A percentile compares a stretch with the other conserved stretches of the same genome.
These are phyloP conservation scores for Actinia tenebrosa DNA, from an alignment of 64 coral and sea anemone genomes.

Conservation along the genomic window DNA sequence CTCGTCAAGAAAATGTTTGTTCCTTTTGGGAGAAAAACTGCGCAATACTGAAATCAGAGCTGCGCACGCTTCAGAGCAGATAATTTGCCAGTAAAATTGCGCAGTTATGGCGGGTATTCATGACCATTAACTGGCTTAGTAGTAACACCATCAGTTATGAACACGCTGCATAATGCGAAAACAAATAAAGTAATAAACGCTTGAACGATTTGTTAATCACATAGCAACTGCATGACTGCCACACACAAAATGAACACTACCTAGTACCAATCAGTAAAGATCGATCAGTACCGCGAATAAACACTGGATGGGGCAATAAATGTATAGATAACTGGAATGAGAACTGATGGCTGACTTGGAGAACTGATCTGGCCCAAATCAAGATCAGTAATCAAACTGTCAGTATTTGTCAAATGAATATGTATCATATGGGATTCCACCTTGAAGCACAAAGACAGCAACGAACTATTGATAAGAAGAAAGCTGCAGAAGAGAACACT, in stretches of 20 bases:
- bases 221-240: neutral
- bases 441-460: conserved; percentile 41
- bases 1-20: neutral
- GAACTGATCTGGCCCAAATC: too few relatives aligned
- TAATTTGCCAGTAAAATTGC: too few relatives aligned
- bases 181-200: neutral
- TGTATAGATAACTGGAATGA: too few relatives aligned
- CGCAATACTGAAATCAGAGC: neutral
- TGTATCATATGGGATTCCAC: conserved; percentile 44
- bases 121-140: neutral
- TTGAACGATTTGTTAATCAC: neutral
- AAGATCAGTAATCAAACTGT: neutral
- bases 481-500: conserved; percentile 16
- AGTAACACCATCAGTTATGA: neutral
- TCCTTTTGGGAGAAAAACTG: neutral
- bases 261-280: too few relatives aligned
- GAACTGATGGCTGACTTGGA: too few relatives aligned
- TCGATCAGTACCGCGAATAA: too few relatives aligned
- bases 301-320: too few relatives aligned
- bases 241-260: too few relatives aligned
- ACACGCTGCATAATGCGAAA: neutral
- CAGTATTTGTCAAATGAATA: neutral
- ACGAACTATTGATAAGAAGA: conserved; percentile 38
- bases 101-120: neutral
- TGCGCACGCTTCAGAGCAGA: neutral